Base-by-base conservation (phyloP, 2,888 invertebrate genomes). In the Uloborus plumipes region DNA sequence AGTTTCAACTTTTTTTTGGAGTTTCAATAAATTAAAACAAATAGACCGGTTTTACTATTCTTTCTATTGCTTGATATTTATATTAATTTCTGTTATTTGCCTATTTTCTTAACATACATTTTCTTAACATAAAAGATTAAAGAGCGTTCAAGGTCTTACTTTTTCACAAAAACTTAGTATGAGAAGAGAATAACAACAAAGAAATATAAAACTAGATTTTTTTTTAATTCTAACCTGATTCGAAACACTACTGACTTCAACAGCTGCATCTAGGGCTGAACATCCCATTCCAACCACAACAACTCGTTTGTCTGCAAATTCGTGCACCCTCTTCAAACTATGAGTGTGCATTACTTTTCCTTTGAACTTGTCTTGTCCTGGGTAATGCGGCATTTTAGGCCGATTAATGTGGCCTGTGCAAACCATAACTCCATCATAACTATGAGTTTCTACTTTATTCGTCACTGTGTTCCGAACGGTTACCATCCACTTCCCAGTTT, bases 221-320 rank as follows among this genome's bases (percentile, higher is more conserved):
- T n/a, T n/a, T n/a, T n/a, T n/a, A n/a, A n/a, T 55, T 64, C 64
- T 64, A 64, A 84, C 85, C 39, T 85, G 75, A 39, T 82, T 84
- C 0, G 85, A 74, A 20, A 84, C 79, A 15, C 50, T 51, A 20
- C 78, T 79, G 7, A 78, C 65, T 62, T 84, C 85, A n/a, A 83
- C 85, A n/a, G 85, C 84, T 9, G 82, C 69, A 71, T 86, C 86
- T 3, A 81, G 62, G 9, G 71, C 90, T 0, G 90, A 90, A 85
- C 90, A 90, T 2, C 90, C 90, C 62, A 90, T 89, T 2, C 91
- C 91, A 47, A 91, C 86, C 0, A 91, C 87, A 26, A 90, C 87
- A 1, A 90, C 88, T 51, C 87, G 85, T 85, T 88, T 88, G 26
- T 86, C 88, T 15, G 73, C 59, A 73, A 85, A 86, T 18, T 81